These are phyloP conservation scores for Melanotaenia trifasciata DNA, from an alignment of 2,797 vertebrate genomes.

Conservation along the genomic window DNA sequence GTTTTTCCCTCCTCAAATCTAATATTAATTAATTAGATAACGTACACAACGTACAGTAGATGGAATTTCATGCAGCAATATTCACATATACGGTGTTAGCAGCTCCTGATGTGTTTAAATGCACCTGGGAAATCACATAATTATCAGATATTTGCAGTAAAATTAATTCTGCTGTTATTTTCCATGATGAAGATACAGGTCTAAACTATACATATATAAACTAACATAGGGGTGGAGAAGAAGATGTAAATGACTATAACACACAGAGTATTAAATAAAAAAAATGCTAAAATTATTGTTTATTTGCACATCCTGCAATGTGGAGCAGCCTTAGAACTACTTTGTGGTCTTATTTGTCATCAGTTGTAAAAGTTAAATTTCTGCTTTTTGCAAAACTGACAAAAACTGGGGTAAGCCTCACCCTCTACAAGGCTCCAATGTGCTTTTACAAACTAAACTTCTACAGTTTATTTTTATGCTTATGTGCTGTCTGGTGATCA, in stretches of 20 bases:
- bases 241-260: background rate
- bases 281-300: background rate
- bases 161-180: background rate
- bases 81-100: background rate
- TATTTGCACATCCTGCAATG: background rate
- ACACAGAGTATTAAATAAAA: background rate
- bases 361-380: no score
- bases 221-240: background rate
- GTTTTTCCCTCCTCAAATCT: constrained; percentile 10
- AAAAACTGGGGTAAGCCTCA: no score
- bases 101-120: background rate
- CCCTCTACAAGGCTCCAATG: no score
- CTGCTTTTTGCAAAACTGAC: no score
- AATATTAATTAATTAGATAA: background rate
- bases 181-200: background rate
- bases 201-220: background rate
- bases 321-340: background rate
- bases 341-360: background rate
- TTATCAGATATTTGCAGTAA: background rate
- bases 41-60: background rate
- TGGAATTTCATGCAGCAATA: background rate
- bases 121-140: background rate
- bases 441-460: background rate
- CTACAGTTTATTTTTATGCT: background rate
- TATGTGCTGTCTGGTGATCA: background rate